Percentiles rank a stretch among this genome's conserved stretches.
phyloP scores from a whole-genome alignment of 2,888 invertebrate genomes.

The Glyphotaelius pellucidus region DNA sequence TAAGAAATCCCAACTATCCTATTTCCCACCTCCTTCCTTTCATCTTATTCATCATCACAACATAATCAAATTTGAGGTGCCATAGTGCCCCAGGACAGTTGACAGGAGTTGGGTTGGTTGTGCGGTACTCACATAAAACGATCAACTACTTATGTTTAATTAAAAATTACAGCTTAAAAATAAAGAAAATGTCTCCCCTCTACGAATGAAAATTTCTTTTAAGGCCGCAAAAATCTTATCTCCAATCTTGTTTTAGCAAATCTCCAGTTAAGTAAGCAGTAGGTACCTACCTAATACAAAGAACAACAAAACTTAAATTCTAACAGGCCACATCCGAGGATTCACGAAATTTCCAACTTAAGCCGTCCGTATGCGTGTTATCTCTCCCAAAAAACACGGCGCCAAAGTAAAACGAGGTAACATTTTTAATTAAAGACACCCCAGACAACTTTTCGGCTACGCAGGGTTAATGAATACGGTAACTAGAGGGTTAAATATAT shows the following conservation, averaged over 20 bases:
- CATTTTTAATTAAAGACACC: constrained; percentile 53
- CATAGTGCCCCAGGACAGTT: no score
- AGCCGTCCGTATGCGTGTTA: not conserved
- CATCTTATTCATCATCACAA: no score
- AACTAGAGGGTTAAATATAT: constrained; percentile 6
- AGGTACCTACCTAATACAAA: not conserved
- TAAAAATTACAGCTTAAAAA: not conserved
- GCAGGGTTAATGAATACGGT: constrained; percentile 23
- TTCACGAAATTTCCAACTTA: constrained; percentile 3
- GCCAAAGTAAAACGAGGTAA: constrained; percentile 37
- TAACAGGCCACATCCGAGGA: not conserved
- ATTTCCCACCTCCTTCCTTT: no score
- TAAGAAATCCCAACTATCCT: no score
- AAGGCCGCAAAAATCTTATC: not conserved
- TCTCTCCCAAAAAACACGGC: constrained; percentile 21
- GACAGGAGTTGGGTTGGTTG: no score
- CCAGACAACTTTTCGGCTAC: constrained; percentile 44
- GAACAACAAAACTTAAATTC: not conserved
- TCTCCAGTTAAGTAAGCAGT: not conserved
- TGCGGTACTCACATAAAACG: not conserved
- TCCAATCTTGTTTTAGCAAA: not conserved
- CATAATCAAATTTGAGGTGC: no score
- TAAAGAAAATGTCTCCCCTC: not conserved
- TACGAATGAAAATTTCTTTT: not conserved
- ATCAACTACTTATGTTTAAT: not conserved